Conservation (phyloP, 1,140 invertebrate species). For the Euglossa dilemma region DNA sequence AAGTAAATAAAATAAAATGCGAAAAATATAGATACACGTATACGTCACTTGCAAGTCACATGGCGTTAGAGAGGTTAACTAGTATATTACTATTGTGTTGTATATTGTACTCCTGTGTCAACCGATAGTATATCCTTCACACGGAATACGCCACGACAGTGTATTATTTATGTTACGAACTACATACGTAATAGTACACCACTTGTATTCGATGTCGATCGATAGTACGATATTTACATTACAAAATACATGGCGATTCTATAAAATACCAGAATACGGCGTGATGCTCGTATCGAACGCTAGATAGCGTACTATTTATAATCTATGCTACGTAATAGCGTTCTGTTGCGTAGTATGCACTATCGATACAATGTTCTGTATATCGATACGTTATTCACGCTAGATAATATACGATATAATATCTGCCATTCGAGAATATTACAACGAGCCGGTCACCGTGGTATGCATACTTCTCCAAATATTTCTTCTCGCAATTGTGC, state of each 20-base stretch:
- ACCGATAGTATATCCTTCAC: background rate
- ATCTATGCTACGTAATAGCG: background rate
- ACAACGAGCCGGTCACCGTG: background rate
- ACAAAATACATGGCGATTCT: background rate
- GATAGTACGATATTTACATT: background rate
- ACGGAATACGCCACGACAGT: background rate
- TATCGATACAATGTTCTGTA: background rate
- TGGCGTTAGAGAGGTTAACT: too few species aligned
- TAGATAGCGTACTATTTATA: slow-evolving; percentile 19
- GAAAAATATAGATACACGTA: too few species aligned
- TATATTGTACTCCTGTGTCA: background rate
- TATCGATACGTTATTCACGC: slow-evolving; percentile 14
- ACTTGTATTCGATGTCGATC: background rate
- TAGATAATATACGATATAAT: slow-evolving; percentile 12
- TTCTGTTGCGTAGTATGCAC: background rate
- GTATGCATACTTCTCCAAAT: background rate
- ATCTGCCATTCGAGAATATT: background rate
- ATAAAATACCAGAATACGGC: slow-evolving; percentile 11
- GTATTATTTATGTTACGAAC: background rate
- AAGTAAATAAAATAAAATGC: too few species aligned
- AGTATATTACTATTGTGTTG: too few species aligned
- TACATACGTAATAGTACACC: background rate
- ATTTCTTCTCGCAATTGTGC: background rate
- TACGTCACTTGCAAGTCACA: too few species aligned
- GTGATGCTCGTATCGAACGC: background rate